Evolutionary conservation across 2,113 vertebrate species (phyloP).

Genomic region (Dicerorhinus sumatrensis): DNA sequence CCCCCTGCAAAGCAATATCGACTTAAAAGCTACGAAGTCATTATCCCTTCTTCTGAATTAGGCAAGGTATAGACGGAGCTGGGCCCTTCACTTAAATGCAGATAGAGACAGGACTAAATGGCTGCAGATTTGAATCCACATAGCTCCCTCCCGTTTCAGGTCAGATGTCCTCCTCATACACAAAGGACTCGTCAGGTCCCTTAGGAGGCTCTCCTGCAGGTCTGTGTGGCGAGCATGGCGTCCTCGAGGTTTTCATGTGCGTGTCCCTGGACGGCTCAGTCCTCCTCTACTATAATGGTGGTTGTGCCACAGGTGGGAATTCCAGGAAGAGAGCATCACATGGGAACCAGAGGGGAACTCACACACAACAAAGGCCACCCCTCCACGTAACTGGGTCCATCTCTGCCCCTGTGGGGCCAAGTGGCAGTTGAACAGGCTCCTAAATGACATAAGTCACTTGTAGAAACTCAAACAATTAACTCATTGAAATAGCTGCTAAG

Average conservation of each 20-base stretch:
- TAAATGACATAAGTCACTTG: constrained; percentile 62
- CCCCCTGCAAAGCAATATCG: not conserved
- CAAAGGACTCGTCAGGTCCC: not conserved
- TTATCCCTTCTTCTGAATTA: not conserved
- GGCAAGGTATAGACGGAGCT: not conserved
- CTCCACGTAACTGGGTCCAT: constrained; percentile 42
- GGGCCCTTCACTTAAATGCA: not conserved
- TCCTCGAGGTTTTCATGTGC: not conserved
- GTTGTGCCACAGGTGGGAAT: not conserved
- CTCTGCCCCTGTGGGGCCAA: not conserved
- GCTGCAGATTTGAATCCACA: not conserved
- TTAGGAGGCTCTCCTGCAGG: not conserved
- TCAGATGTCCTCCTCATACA: not conserved
- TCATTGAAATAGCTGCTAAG: constrained; percentile 57
- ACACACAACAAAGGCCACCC: not conserved
- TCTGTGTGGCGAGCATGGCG: not conserved
- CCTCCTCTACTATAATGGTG: not conserved
- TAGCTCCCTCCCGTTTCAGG: not conserved
- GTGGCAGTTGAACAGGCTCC: not conserved
- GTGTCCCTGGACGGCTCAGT: not conserved
- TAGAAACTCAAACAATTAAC: constrained; percentile 63
- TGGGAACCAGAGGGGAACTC: not conserved
- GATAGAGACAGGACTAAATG: not conserved
- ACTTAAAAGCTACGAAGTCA: not conserved
- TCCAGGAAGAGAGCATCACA: not conserved